A percentile compares a stretch with the other conserved stretches of the same genome.
Evolutionary conservation across 2,797 vertebrate species (phyloP).

Genomic region (Psittacula derbiana): DNA sequence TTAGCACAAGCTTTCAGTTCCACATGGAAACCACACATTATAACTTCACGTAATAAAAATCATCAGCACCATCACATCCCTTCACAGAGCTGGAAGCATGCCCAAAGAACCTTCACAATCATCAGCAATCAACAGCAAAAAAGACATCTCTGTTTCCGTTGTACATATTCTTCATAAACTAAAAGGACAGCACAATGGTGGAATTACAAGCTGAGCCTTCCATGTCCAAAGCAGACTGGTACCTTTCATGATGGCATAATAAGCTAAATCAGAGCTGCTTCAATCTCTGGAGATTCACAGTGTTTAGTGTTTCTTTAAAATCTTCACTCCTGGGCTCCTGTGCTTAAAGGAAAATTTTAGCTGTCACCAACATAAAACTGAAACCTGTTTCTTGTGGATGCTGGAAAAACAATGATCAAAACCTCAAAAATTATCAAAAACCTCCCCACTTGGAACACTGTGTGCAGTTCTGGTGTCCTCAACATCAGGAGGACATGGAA

Average conservation of each 20-base stretch:
- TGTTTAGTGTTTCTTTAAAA: not conserved
- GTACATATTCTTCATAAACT: not conserved
- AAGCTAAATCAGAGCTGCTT: not conserved
- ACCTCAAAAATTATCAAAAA: not conserved
- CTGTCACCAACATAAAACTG: not conserved
- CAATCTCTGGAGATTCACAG: not conserved
- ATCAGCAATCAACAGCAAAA: not conserved
- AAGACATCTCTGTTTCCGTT: not conserved
- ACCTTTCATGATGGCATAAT: accelerated
- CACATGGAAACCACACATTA: not conserved
- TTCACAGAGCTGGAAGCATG: not conserved
- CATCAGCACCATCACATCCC: not conserved
- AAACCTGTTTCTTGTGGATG: not conserved
- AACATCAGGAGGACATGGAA: too few relatives aligned
- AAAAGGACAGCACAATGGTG: not conserved
- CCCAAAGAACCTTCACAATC: not conserved
- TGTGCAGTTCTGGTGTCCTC: not conserved
- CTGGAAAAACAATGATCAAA: not conserved
- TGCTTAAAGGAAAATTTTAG: not conserved
- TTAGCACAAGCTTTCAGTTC: not conserved
- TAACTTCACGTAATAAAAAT: accelerated
- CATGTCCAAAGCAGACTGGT: not conserved
- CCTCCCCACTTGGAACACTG: not conserved
- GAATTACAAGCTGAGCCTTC: not conserved
- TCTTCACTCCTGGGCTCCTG: not conserved